Percentiles rank a stretch among this genome's conserved stretches.
Conservation (phyloP, 2,797 vertebrate species). For the Pipistrellus kuhlii region DNA sequence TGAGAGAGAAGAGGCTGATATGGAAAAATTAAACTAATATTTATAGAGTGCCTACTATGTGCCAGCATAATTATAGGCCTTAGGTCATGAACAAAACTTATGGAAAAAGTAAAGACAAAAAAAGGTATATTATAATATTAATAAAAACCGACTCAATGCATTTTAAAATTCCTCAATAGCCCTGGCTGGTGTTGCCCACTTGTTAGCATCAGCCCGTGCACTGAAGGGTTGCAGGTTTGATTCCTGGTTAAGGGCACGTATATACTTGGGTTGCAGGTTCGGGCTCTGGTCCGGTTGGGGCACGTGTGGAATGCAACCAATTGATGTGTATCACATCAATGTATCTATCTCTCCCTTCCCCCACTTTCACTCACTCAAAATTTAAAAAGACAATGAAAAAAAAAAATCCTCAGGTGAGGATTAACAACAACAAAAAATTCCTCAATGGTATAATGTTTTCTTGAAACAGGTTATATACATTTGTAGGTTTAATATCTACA, state of each 20-base stretch:
- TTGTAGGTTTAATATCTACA: constrained; percentile 14
- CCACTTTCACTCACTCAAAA: too few relatives aligned
- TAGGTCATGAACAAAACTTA: constrained; percentile 2
- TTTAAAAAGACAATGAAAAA: too few relatives aligned
- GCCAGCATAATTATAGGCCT: neutral
- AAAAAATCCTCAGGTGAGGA: too few relatives aligned
- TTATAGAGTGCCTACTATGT: constrained; percentile 51
- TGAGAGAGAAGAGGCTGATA: neutral
- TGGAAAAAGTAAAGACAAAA: neutral
- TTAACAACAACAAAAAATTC: neutral
- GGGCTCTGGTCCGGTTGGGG: too few relatives aligned
- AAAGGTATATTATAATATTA: constrained; percentile 14
- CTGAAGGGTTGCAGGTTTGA: too few relatives aligned
- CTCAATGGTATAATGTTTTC: constrained; percentile 37
- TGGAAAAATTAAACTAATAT: constrained; percentile 48
- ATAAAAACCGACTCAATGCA: constrained; percentile 29
- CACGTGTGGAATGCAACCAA: too few relatives aligned
- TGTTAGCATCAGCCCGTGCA: too few relatives aligned
- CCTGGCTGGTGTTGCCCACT: too few relatives aligned
- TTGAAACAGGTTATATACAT: constrained; percentile 18
- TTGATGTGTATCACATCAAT: too few relatives aligned
- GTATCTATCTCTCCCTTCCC: too few relatives aligned
- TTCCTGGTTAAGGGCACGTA: too few relatives aligned
- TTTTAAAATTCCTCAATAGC: constrained; percentile 52
- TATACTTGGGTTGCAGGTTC: too few relatives aligned